These are phyloP conservation scores for Ambastaia sidthimunki DNA, from an alignment of 2,797 vertebrate genomes.

Conservation along the genomic window DNA sequence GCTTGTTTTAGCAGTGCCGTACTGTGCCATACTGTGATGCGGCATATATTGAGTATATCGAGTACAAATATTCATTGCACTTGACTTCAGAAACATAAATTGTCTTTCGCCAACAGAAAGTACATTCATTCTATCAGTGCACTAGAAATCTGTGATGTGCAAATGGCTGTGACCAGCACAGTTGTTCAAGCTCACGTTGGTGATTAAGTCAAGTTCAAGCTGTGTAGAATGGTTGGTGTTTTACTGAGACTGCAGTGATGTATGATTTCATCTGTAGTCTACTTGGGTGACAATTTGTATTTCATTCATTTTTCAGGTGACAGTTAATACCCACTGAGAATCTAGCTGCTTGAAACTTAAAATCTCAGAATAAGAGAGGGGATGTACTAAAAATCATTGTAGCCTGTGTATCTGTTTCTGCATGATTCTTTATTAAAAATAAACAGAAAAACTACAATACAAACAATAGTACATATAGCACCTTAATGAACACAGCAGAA, in stretches of 20 bases:
- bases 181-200: neutral
- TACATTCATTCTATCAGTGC: slow-evolving; percentile 4
- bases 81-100: neutral
- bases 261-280: slow-evolving; percentile 13
- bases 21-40: neutral
- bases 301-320: neutral
- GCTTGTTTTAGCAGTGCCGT: neutral
- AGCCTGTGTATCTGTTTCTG: too few relatives aligned
- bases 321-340: slow-evolving; percentile 18
- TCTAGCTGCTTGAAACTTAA: neutral
- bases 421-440: too few relatives aligned
- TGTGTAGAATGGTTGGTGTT: neutral
- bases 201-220: neutral
- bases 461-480: too few relatives aligned
- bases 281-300: neutral
- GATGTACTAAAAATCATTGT: too few relatives aligned
- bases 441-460: too few relatives aligned
- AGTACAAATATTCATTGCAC: neutral
- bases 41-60: neutral
- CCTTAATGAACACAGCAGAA: too few relatives aligned
- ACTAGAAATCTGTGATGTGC: neutral
- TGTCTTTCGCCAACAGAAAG: neutral
- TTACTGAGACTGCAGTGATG: slow-evolving; percentile 8
- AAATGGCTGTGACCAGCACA: neutral
- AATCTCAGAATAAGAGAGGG: neutral